Conservation (phyloP, 2,888 invertebrate genomes). For the Trachelus troglodyta region DNA sequence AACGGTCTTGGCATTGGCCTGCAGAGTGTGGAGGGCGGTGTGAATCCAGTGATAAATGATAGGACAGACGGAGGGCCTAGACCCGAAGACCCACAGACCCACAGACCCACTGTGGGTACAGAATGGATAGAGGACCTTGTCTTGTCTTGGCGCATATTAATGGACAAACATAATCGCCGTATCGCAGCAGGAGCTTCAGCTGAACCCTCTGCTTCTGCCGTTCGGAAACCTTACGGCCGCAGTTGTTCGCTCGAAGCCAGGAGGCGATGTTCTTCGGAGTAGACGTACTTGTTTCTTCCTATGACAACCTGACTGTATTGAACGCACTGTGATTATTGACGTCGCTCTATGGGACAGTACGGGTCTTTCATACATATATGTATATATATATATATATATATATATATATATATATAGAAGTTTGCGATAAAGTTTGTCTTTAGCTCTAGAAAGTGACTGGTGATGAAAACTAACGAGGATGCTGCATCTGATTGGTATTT, state of each 20-base stretch:
- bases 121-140: slow-evolving; percentile 37
- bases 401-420: neutral
- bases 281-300: slow-evolving; percentile 15
- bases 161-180: slow-evolving; percentile 63
- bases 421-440: neutral
- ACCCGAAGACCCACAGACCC: slow-evolving; percentile 60
- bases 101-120: slow-evolving; percentile 41
- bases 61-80: slow-evolving; percentile 50
- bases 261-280: slow-evolving; percentile 47
- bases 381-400: no score
- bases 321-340: neutral
- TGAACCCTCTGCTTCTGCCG: slow-evolving; percentile 41
- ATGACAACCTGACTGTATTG: neutral
- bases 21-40: slow-evolving; percentile 23
- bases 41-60: slow-evolving; percentile 60
- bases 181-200: slow-evolving; percentile 61
- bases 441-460: neutral
- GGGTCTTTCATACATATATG: neutral
- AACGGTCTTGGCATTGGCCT: slow-evolving; percentile 21
- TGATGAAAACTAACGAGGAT: neutral
- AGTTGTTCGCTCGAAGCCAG: slow-evolving; percentile 55
- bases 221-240: slow-evolving; percentile 28
- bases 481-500: neutral
- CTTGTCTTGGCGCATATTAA: slow-evolving; percentile 63
- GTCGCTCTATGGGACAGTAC: neutral